phyloP scores from a whole-genome alignment of 1,140 invertebrate genomes.

The Scaptomyza pallida region DNA sequence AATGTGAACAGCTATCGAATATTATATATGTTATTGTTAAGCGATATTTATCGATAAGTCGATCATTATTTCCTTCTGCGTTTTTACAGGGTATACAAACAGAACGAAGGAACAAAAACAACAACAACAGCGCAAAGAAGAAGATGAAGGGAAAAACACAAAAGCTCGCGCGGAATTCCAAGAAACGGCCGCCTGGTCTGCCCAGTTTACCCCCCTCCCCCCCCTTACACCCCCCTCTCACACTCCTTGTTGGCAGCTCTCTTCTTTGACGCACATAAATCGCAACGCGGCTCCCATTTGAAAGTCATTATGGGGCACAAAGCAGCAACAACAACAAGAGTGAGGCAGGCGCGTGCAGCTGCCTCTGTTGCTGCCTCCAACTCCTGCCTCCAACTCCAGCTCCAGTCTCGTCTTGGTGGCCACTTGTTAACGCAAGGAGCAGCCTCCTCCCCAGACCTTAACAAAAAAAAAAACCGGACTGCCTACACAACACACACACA shows the following conservation, averaged over 20 bases:
- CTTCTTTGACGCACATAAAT: constrained; percentile 73
- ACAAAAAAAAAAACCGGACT: constrained; percentile 63
- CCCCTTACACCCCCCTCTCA: constrained; percentile 7
- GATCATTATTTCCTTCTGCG: too few relatives aligned
- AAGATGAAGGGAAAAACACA: constrained; percentile 14
- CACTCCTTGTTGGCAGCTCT: constrained; percentile 7
- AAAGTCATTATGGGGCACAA: constrained; percentile 64
- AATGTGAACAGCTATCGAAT: too few relatives aligned
- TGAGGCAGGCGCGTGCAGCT: constrained; percentile 70
- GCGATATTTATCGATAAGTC: too few relatives aligned
- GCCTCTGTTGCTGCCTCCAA: constrained; percentile 31
- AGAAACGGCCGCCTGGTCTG: constrained; percentile 73
- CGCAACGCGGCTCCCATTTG: constrained; percentile 76
- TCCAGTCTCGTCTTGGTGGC: constrained; percentile 56
- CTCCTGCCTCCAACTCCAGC: neutral
- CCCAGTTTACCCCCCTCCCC: constrained; percentile 25
- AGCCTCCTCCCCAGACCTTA: neutral
- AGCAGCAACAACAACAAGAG: neutral
- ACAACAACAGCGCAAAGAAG: too few relatives aligned
- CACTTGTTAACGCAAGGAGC: constrained; percentile 79
- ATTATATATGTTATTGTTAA: too few relatives aligned
- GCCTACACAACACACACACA: constrained; percentile 48
- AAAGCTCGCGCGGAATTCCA: constrained; percentile 75
- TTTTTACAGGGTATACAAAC: neutral
- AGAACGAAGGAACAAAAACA: too few relatives aligned